A percentile compares a stretch with the other conserved stretches of the same genome.
Evolutionary conservation across 2,797 vertebrate genomes (phyloP).

Genomic region (Anguilla megastoma): DNA sequence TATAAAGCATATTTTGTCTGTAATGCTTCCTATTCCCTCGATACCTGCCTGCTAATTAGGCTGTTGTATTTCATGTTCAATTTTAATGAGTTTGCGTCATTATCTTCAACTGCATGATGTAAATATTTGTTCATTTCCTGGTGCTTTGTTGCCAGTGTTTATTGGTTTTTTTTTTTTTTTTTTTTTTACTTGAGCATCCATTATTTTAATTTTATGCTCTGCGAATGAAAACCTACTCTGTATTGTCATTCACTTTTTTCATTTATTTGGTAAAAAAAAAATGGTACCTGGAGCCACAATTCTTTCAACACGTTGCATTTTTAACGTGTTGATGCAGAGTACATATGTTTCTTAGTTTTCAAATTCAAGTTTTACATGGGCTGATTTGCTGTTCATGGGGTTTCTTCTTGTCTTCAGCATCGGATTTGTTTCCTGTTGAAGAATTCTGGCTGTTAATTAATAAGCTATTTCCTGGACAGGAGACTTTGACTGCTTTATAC

Average conservation of each 20-base stretch:
- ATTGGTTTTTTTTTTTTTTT: conserved; percentile 23
- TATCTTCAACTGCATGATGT: conserved; percentile 35
- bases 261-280: background rate
- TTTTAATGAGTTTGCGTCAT: conserved; percentile 39
- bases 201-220: conserved; percentile 21
- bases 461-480: conserved; percentile 23
- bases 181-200: conserved; percentile 4
- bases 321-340: background rate
- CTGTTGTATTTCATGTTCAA: conserved; percentile 32
- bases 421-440: background rate
- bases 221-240: background rate
- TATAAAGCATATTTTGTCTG: conserved; percentile 32
- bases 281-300: background rate
- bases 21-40: conserved; percentile 40
- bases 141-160: conserved; percentile 30
- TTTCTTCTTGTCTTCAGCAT: background rate
- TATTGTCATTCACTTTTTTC: background rate
- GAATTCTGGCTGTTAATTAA: conserved; percentile 22
- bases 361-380: background rate
- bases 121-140: conserved; percentile 40
- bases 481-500: conserved; percentile 4
- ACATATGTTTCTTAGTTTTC: background rate
- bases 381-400: conserved; percentile 19
- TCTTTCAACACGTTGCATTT: background rate
- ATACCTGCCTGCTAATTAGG: conserved; percentile 45